These are phyloP conservation scores for Daphoenositta chrysoptera DNA, from an alignment of 2,113 vertebrate species.

Conservation along the genomic window DNA sequence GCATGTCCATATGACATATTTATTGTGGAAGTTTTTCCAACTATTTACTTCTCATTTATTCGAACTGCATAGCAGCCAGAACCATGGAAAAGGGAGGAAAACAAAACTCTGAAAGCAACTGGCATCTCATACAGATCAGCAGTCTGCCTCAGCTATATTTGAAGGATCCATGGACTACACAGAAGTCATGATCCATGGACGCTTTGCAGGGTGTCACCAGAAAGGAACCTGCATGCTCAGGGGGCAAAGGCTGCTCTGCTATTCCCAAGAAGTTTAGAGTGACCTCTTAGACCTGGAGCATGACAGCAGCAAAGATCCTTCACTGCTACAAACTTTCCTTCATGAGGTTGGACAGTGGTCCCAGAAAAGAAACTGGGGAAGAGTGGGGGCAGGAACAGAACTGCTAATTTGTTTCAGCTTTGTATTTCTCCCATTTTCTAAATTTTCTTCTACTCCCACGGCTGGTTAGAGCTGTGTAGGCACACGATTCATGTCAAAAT, in stretches of 20 bases:
- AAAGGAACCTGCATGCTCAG: background rate
- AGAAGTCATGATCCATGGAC: background rate
- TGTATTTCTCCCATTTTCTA: background rate
- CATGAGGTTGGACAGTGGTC: background rate
- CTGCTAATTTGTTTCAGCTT: background rate
- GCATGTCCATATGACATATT: background rate
- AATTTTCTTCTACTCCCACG: background rate
- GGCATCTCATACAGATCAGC: background rate
- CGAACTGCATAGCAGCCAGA: background rate
- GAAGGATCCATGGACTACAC: background rate
- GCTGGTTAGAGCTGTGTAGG: background rate
- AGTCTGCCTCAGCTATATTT: background rate
- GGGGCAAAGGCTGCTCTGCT: background rate
- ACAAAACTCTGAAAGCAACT: background rate
- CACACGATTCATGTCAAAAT: background rate
- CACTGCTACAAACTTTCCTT: background rate
- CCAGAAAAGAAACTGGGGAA: background rate
- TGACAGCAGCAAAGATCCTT: background rate
- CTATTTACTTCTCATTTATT: background rate
- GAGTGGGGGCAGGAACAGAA: background rate
- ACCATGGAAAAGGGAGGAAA: conserved; percentile 1
- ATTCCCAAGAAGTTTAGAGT: background rate
- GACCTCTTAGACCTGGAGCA: background rate
- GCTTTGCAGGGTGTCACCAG: fast-evolving
- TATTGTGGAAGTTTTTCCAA: background rate